Percentiles rank a stretch among this genome's conserved stretches.
Conservation (phyloP, 2,888 invertebrate species). For the Folsomia manolachei region DNA sequence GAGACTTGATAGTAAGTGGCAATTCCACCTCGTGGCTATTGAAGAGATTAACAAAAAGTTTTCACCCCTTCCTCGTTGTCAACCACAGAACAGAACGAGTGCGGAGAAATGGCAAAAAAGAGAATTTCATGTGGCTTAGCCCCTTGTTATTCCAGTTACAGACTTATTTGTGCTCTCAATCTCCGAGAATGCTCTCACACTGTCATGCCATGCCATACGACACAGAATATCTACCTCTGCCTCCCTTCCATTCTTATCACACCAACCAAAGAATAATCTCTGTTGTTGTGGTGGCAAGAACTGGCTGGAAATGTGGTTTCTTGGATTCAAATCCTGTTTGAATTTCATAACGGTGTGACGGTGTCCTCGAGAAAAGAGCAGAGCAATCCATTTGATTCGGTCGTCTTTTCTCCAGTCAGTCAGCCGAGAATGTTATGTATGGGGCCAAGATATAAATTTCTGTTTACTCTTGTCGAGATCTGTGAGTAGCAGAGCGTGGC, state of each 20-base stretch:
- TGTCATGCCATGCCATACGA: background rate
- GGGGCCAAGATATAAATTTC: background rate
- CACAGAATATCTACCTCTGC: background rate
- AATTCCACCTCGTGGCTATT: conserved; percentile 37
- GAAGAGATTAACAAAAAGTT: conserved; percentile 36
- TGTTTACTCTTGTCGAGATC: background rate
- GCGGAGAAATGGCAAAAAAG: conserved; percentile 13
- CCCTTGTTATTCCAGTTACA: background rate
- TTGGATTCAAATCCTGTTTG: conserved; percentile 8
- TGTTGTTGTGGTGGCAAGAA: no score
- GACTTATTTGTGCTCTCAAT: conserved; percentile 18
- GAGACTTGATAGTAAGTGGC: conserved; percentile 21
- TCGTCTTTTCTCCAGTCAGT: background rate
- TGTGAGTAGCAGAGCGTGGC: background rate
- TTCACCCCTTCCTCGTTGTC: conserved; percentile 35
- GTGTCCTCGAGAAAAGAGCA: background rate
- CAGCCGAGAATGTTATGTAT: no score
- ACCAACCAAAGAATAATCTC: background rate
- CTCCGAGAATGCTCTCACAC: background rate
- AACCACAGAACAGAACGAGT: conserved; percentile 20
- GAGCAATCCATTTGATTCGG: background rate
- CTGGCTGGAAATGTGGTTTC: background rate
- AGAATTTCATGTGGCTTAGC: conserved; percentile 16
- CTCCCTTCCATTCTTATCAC: background rate
- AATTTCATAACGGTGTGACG: conserved; percentile 7